Base-by-base conservation (phyloP, 2,888 invertebrate genomes). In the Papilio demoleus region DNA sequence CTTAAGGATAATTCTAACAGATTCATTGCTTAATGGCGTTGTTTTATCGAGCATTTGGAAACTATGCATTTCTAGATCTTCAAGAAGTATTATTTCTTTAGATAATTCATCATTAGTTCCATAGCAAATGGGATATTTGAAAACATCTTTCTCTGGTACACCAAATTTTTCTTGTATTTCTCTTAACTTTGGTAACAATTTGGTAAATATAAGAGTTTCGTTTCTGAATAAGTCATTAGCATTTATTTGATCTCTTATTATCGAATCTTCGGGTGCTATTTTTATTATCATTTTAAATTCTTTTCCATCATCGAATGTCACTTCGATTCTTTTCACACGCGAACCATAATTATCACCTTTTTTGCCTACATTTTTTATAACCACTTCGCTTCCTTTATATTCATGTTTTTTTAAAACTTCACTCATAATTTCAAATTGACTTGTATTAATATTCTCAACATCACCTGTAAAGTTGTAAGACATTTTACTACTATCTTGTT, bases 241-340 rank as follows among this genome's bases (percentile, higher is more conserved):
- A 70, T 0, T 8, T 4, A 63, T 17, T 72, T 70, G 31, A 76
- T 76, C 56, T 75, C 71, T 17, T 58, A 64, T 12, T 53, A 4
- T 31, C 83, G 75, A 11, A 76, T 1, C n/a, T 19, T 45, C n/a
- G 0, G 68, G 79, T 6, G 86, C 84, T n/a, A 86, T 72, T 74
- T 88, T 88, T 0, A 79, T 85, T 8, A 88, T 75, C 73, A 87
- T 79, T 19, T 74, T 76, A 63, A 83, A 78, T n/a, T 71, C 60
- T 38, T 73, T 70, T 14, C 75, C 79, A 70, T 77, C 70, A 14
- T 78, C 74, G 70, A 56, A 56, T 71, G 77, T 70, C 8, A 79
- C 74, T 0, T 65, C 72, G 22, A 82, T 74, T 67, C 77, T 78
- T 63, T 77, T 76, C 0, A 78, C 75, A 47, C 73, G 17, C 14